Percentiles rank a stretch among this genome's conserved stretches.
Conservation (phyloP, 2,797 vertebrate species). For the Limnodromus scolopaceus region DNA sequence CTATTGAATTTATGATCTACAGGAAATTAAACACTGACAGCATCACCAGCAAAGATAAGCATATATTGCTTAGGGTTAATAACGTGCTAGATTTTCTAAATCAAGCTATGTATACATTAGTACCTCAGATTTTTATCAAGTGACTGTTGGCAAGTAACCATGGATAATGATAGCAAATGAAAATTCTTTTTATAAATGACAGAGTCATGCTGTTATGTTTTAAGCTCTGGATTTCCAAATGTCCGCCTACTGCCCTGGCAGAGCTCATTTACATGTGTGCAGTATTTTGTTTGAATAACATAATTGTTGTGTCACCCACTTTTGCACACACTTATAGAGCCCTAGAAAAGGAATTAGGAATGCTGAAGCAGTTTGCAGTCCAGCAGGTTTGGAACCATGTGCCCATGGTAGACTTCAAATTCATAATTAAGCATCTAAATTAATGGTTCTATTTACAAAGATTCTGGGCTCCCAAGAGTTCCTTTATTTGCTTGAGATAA, state of each 20-base stretch:
- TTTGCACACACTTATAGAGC: background rate
- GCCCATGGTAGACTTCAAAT: background rate
- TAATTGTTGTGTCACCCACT: background rate
- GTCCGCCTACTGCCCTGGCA: background rate
- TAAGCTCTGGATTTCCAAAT: conserved; percentile 7
- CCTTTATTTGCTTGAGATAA: background rate
- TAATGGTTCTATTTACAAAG: background rate
- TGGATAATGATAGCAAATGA: conserved; percentile 2
- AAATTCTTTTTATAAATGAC: conserved; percentile 32
- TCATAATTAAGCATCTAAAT: conserved; percentile 10
- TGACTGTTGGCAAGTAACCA: conserved; percentile 39
- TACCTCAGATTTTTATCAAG: conserved; percentile 58
- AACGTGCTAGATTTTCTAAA: conserved; percentile 52
- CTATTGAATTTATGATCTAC: conserved; percentile 64
- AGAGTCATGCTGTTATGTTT: background rate
- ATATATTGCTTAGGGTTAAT: conserved; percentile 61
- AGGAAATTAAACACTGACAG: conserved; percentile 76
- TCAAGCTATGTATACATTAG: conserved; percentile 50
- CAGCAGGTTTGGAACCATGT: background rate
- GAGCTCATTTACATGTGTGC: background rate
- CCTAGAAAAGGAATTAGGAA: background rate
- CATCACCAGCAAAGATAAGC: conserved; percentile 63
- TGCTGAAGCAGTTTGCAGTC: background rate
- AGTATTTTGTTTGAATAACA: background rate
- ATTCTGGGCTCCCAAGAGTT: background rate